phyloP scores from a whole-genome alignment of 2,888 invertebrate species.

The Automeris io region DNA sequence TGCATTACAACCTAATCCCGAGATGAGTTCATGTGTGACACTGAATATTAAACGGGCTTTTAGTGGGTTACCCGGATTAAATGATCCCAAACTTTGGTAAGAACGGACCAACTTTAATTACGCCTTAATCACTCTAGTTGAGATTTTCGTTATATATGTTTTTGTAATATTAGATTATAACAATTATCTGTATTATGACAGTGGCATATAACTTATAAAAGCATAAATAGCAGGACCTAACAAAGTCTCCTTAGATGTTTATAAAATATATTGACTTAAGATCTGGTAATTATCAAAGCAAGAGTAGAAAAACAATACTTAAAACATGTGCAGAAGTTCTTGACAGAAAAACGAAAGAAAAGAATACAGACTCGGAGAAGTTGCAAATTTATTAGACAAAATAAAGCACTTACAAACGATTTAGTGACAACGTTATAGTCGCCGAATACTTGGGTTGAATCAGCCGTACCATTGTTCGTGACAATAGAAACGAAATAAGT shows the following conservation, averaged over 20 bases:
- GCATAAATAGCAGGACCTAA: neutral
- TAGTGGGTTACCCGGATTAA: conserved; percentile 54
- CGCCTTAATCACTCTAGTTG: conserved; percentile 36
- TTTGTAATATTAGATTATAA: conserved; percentile 29
- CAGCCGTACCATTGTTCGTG: conserved; percentile 56
- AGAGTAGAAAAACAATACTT: too few species aligned
- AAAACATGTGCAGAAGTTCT: too few species aligned
- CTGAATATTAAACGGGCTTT: conserved; percentile 59
- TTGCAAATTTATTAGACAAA: neutral
- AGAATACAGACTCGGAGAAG: neutral
- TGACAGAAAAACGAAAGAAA: neutral
- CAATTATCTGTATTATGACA: too few species aligned
- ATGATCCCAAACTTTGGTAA: conserved; percentile 48
- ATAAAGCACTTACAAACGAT: neutral
- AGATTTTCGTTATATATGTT: conserved; percentile 24
- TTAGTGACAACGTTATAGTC: conserved; percentile 6
- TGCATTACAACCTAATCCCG: conserved; percentile 51
- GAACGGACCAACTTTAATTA: conserved; percentile 48
- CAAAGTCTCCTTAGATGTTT: too few species aligned
- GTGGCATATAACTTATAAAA: neutral
- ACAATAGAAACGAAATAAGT: conserved; percentile 62
- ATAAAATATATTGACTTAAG: too few species aligned
- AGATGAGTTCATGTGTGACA: conserved; percentile 58
- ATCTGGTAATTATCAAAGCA: too few species aligned
- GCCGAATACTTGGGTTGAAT: conserved; percentile 42